Conservation (phyloP, 2,113 vertebrate genomes). For the Callionymus lyra region DNA sequence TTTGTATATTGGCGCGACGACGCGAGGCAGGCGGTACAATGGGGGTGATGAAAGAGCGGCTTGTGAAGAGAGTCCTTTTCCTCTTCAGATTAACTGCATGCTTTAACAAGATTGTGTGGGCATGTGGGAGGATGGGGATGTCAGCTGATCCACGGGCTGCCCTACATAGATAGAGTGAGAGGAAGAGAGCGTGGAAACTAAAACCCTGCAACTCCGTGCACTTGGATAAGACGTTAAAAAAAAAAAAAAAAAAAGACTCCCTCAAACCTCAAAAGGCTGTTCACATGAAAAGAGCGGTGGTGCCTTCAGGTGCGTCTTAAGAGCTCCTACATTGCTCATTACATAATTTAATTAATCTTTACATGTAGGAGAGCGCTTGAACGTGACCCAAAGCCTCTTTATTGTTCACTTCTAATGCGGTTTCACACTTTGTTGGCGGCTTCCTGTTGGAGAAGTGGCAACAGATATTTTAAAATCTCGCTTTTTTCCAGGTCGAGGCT, state of each 20-base stretch:
- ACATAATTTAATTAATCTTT: slow-evolving; percentile 11
- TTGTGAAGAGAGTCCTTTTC: slow-evolving; percentile 48
- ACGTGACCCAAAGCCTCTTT: neutral
- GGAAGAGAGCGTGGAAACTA: slow-evolving; percentile 33
- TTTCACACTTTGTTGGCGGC: neutral
- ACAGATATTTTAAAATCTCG: no score
- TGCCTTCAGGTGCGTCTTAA: slow-evolving; percentile 12
- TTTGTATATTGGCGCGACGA: slow-evolving; percentile 27
- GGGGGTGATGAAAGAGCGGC: slow-evolving; percentile 49
- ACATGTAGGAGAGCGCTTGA: neutral
- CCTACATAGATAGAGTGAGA: slow-evolving; percentile 56
- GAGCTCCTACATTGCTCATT: slow-evolving; percentile 6
- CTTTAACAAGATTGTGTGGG: slow-evolving; percentile 69
- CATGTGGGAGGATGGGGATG: slow-evolving; percentile 67
- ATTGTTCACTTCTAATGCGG: neutral
- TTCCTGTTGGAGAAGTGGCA: neutral
- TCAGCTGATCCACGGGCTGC: slow-evolving; percentile 67
- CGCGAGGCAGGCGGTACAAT: slow-evolving; percentile 40
- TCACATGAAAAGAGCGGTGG: slow-evolving; percentile 7
- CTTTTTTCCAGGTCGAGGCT: no score
- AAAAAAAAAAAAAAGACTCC: neutral
- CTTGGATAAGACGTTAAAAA: slow-evolving; percentile 12
- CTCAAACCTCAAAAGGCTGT: slow-evolving; percentile 12
- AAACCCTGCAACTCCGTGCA: slow-evolving; percentile 31
- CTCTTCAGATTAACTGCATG: slow-evolving; percentile 60